A percentile compares a stretch with the other conserved stretches of the same genome.
phyloP scores from a whole-genome alignment of 2,888 invertebrate species.

The Eudasyphora cyanicolor region DNA sequence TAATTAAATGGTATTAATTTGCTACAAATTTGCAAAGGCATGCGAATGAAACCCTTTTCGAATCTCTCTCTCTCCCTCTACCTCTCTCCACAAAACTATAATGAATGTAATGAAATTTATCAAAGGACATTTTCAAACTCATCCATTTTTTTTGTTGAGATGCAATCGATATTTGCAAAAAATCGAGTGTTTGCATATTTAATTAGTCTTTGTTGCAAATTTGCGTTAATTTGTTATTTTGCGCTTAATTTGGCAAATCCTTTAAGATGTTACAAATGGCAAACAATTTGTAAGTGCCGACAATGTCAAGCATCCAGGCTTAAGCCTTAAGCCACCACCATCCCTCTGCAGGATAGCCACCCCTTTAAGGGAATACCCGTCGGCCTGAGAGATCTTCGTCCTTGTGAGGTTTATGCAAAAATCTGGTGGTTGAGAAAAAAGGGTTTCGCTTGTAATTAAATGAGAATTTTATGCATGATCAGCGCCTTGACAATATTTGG shows the following conservation, averaged over 20 bases:
- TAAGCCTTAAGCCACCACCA: conserved; percentile 31
- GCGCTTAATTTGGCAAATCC: conserved; percentile 59
- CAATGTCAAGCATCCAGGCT: conserved; percentile 38
- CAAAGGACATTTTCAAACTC: too few relatives aligned
- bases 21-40: background rate
- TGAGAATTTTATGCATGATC: conserved; percentile 57
- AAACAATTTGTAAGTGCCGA: conserved; percentile 59
- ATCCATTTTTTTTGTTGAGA: too few relatives aligned
- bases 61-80: too few relatives aligned
- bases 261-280: conserved; percentile 48
- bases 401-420: conserved; percentile 11
- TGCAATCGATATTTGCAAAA: background rate
- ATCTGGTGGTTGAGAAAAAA: background rate
- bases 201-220: conserved; percentile 43
- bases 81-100: too few relatives aligned
- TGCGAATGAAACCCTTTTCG: background rate
- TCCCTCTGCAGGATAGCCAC: background rate
- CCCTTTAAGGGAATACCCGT: background rate
- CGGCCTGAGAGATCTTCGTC: too few relatives aligned
- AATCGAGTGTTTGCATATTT: conserved; percentile 50
- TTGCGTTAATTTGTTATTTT: conserved; percentile 54
- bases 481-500: conserved; percentile 35
- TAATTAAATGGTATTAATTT: conserved; percentile 38
- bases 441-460: conserved; percentile 43
- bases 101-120: too few relatives aligned